Conservation (phyloP, 2,888 invertebrate genomes). For the Apamea crenata region DNA sequence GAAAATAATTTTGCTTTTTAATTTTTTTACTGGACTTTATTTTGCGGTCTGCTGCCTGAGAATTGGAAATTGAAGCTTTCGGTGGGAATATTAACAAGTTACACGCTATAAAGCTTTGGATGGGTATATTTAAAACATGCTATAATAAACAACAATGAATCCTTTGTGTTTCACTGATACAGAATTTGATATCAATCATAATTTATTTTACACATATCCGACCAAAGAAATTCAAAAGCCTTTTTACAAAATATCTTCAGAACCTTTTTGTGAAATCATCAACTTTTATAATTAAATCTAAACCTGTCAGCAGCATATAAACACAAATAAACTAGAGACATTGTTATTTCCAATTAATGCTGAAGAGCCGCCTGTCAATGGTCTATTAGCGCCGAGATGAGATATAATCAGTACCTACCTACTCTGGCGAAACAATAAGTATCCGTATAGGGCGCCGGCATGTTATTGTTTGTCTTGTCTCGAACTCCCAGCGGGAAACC, state of each 20-base stretch:
- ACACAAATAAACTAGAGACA: conserved; percentile 54
- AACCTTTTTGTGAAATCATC: background rate
- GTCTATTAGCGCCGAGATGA: conserved; percentile 83
- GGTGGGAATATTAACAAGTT: background rate
- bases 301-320: conserved; percentile 61
- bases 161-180: background rate
- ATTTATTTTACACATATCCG: background rate
- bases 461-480: conserved; percentile 85
- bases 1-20: conserved; percentile 26
- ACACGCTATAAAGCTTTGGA: background rate
- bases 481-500: conserved; percentile 80
- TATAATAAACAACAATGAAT: background rate
- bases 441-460: conserved; percentile 78
- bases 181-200: background rate
- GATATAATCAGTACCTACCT: conserved; percentile 79
- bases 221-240: background rate
- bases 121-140: background rate
- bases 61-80: conserved; percentile 20
- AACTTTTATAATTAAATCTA: conserved; percentile 36
- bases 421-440: conserved; percentile 82
- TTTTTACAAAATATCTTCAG: background rate
- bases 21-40: conserved; percentile 20
- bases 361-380: conserved; percentile 77
- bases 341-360: conserved; percentile 75
- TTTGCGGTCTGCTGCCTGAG: conserved; percentile 29